Evolutionary conservation across 2,113 vertebrate species (phyloP).

Genomic region (Platysternon megacephalum): DNA sequence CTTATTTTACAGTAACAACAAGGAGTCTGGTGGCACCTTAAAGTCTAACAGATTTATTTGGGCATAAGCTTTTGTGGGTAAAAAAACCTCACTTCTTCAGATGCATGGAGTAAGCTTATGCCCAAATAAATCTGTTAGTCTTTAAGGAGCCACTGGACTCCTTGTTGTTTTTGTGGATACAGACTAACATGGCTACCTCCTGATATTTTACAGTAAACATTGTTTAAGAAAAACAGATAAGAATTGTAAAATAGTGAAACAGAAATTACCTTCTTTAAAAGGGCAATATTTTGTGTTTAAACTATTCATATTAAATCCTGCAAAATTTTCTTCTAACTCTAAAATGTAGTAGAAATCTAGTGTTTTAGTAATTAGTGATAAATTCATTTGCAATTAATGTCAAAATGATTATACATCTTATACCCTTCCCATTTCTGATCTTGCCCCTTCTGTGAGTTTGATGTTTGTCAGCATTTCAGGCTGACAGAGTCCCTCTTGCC

Average conservation of each 20-base stretch:
- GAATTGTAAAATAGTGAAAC: neutral
- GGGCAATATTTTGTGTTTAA: neutral
- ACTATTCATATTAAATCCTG: neutral
- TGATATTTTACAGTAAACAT: neutral
- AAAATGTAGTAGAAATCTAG: neutral
- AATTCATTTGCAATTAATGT: neutral
- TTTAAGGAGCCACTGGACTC: too few relatives aligned
- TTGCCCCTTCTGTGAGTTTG: neutral
- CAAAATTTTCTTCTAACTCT: neutral
- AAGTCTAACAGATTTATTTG: too few relatives aligned
- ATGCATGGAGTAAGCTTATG: too few relatives aligned
- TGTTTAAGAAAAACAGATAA: neutral
- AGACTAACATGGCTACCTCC: too few relatives aligned
- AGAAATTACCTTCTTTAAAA: neutral
- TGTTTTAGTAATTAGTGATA: neutral
- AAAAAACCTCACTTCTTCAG: too few relatives aligned
- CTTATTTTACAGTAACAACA: neutral
- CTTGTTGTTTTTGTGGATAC: too few relatives aligned
- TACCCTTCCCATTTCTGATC: accelerated
- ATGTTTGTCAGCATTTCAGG: neutral
- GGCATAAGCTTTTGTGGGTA: too few relatives aligned
- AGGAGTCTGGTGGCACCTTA: too few relatives aligned
- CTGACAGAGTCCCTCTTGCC: neutral
- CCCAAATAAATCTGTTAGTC: too few relatives aligned
- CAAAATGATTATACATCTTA: neutral